Percentiles rank a stretch among this genome's conserved stretches.
phyloP scores from a whole-genome alignment of 2,113 vertebrate genomes.

The Pterophyllum scalare region DNA sequence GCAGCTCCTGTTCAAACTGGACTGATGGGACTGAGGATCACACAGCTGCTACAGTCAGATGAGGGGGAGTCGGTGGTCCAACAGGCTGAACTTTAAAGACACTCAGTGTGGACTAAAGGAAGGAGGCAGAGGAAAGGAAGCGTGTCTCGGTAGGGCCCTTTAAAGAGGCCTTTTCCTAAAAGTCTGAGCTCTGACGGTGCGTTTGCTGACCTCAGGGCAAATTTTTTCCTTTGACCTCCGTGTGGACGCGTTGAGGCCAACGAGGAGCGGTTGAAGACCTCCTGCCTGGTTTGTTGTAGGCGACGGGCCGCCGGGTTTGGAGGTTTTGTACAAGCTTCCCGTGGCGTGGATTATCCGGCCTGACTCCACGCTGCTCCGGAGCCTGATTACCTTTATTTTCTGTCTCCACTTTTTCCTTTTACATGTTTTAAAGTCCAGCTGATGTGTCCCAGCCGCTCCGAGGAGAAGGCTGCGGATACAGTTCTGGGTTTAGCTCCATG shows the following conservation, averaged over 20 bases:
- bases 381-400: neutral
- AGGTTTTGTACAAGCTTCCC: neutral
- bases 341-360: constrained; percentile 1
- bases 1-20: no score
- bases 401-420: neutral
- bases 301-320: neutral
- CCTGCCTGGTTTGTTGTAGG: neutral
- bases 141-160: neutral
- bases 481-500: neutral
- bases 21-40: no score
- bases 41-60: no score
- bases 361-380: neutral
- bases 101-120: no score
- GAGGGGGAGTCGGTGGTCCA: neutral
- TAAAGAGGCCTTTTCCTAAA: neutral
- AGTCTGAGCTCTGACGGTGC: neutral
- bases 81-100: no score
- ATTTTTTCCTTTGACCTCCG: neutral
- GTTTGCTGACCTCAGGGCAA: neutral
- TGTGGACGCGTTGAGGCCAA: neutral
- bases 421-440: neutral
- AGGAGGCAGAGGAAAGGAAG: no score
- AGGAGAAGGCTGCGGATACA: neutral
- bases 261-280: neutral
- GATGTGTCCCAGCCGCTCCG: neutral